These are phyloP conservation scores for Pseudococcus viburni DNA, from an alignment of 2,888 invertebrate species.

Conservation along the genomic window DNA sequence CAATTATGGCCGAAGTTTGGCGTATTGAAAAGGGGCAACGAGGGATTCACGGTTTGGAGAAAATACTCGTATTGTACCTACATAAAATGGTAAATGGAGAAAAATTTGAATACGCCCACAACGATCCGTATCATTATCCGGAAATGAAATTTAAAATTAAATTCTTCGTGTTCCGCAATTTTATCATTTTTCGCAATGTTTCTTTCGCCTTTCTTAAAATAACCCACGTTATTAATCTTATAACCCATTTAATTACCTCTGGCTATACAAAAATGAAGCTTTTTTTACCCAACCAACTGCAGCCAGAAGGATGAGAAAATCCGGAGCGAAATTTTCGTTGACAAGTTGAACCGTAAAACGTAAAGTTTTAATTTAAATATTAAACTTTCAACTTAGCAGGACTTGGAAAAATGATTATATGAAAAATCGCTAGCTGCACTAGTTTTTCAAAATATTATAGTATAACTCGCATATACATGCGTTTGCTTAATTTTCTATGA, in stretches of 20 bases:
- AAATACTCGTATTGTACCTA: not conserved
- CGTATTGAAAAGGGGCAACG: conserved; percentile 1
- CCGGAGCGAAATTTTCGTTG: not conserved
- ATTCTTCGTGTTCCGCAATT: conserved; percentile 14
- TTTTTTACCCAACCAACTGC: not conserved
- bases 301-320: not conserved
- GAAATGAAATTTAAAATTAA: conserved; percentile 19
- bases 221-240: conserved; percentile 40
- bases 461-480: not conserved
- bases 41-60: not conserved
- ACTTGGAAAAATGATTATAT: conserved; percentile 21
- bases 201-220: conserved; percentile 10
- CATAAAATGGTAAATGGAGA: not conserved
- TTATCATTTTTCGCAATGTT: conserved; percentile 12
- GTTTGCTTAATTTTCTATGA: conserved; percentile 25
- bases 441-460: not conserved
- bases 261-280: conserved; percentile 26
- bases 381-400: conserved; percentile 38
- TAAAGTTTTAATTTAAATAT: conserved; percentile 53
- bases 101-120: conserved; percentile 49
- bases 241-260: conserved; percentile 47
- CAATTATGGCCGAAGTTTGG: not conserved
- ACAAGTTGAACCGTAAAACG: conserved; percentile 31
- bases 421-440: not conserved
- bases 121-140: conserved; percentile 31